Evolutionary conservation across 2,113 vertebrate genomes (phyloP).

Genomic region (Hypanus sabinus): DNA sequence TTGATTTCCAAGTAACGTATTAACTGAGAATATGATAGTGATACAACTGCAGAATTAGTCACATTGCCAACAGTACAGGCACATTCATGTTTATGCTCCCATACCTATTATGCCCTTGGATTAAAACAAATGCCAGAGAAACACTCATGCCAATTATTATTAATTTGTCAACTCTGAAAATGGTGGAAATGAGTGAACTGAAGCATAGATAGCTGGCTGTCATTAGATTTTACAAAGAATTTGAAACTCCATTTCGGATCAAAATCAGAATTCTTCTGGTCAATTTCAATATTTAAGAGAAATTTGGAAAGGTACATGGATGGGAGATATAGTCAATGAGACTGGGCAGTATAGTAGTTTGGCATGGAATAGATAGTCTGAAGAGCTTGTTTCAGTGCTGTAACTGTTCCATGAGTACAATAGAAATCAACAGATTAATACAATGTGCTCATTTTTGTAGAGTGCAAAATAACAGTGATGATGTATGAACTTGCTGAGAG

Average conservation of each 20-base stretch:
- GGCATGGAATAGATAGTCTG: too few species aligned
- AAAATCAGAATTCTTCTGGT: background rate
- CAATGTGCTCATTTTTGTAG: background rate
- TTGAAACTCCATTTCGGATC: background rate
- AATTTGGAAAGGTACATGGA: too few species aligned
- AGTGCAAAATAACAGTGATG: background rate
- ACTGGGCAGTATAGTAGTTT: too few species aligned
- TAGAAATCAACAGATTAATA: background rate
- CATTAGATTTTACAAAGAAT: background rate
- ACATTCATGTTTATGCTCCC: background rate
- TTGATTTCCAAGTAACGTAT: slow-evolving; percentile 29
- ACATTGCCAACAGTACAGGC: background rate
- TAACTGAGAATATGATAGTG: background rate
- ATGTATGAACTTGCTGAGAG: background rate
- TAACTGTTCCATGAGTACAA: background rate
- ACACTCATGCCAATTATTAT: background rate
- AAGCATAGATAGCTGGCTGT: background rate
- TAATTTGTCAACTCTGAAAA: background rate
- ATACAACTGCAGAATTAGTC: background rate
- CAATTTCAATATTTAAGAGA: background rate
- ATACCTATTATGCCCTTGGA: too few species aligned
- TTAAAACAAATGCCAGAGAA: too few species aligned
- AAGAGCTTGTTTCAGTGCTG: too few species aligned
- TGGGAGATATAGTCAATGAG: too few species aligned
- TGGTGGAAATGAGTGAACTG: background rate